Evolutionary conservation across 2,797 vertebrate genomes (phyloP).

Genomic region (Acipenser oxyrinchus): DNA sequence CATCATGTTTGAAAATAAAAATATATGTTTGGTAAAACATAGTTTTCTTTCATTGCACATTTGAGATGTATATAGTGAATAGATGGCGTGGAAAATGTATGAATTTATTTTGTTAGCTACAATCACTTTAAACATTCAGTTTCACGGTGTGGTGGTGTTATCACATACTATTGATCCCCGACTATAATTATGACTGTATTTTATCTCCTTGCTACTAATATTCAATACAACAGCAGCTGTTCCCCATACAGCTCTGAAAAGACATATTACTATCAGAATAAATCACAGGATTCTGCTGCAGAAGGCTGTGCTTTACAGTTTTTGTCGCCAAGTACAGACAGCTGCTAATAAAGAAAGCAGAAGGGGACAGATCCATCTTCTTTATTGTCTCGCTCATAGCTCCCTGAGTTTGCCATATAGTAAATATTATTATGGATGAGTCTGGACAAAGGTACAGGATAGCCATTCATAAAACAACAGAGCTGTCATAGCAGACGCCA

Average conservation of each 20-base stretch:
- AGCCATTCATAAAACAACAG: background rate
- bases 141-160: no score
- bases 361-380: slow-evolving; percentile 4
- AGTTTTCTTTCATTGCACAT: no score
- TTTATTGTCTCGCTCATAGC: slow-evolving; percentile 2
- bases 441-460: background rate
- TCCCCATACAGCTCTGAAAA: slow-evolving; percentile 8
- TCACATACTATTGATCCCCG: background rate
- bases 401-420: background rate
- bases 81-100: no score
- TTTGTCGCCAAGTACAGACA: slow-evolving; percentile 4
- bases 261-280: slow-evolving; percentile 9
- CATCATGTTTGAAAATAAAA: no score
- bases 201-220: slow-evolving; percentile 4
- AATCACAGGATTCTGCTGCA: slow-evolving; percentile 12
- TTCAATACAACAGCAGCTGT: slow-evolving; percentile 11
- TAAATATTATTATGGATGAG: background rate
- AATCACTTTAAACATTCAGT: no score
- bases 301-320: slow-evolving; percentile 3
- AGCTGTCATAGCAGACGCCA: no score
- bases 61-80: no score
- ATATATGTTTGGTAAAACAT: no score
- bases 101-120: no score
- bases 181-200: background rate
- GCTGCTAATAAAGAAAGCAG: slow-evolving; percentile 12